These are phyloP conservation scores for Natator depressus DNA, from an alignment of 2,113 vertebrate species.

Conservation along the genomic window DNA sequence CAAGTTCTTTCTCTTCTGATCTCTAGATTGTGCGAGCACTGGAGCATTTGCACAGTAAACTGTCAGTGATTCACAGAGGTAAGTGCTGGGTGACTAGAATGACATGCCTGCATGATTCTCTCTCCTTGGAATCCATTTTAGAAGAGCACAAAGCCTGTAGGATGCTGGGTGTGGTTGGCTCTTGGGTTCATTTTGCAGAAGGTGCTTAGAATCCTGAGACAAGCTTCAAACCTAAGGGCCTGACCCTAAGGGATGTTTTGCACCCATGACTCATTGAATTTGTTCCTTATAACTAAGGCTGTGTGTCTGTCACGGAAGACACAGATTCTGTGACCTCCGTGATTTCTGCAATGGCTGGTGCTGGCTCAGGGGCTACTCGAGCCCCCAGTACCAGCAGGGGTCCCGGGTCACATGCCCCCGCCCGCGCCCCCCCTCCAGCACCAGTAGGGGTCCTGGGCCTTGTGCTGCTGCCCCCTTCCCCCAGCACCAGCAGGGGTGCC, in stretches of 20 bases:
- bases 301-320: no score
- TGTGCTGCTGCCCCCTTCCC: no score
- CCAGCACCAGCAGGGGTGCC: no score
- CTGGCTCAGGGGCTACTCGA: no score
- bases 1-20: not conserved
- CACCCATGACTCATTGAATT: not conserved
- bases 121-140: not conserved
- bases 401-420: rapidly evolving
- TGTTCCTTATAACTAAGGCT: not conserved
- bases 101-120: not conserved
- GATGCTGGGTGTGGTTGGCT: not conserved
- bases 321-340: no score
- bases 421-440: no score
- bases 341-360: no score
- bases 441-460: no score
- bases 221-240: not conserved
- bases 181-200: not conserved
- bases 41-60: conserved; percentile 86
- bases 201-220: not conserved
- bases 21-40: conserved; percentile 82
- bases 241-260: not conserved
- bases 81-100: not conserved
- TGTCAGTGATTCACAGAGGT: conserved; percentile 86
- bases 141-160: not conserved
- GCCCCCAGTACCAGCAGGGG: no score